Conservation (phyloP, 2,797 vertebrate species). For the Sebastes glaucus region DNA sequence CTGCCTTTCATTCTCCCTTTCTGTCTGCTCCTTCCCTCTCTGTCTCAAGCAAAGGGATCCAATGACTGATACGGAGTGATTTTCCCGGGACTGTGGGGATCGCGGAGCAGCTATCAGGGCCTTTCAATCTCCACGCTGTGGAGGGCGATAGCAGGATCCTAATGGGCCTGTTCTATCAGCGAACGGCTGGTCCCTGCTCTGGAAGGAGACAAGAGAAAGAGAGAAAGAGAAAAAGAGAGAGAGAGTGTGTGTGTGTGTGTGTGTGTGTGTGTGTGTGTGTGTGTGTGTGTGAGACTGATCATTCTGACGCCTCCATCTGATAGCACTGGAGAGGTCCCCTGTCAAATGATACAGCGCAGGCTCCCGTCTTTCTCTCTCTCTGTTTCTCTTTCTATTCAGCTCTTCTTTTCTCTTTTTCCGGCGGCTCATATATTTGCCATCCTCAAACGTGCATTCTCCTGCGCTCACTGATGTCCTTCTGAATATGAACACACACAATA, state of each 20-base stretch:
- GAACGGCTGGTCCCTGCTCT: slow-evolving; percentile 80
- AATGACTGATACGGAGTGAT: slow-evolving; percentile 88
- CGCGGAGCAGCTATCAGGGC: slow-evolving; percentile 85
- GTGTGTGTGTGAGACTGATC: slow-evolving; percentile 85
- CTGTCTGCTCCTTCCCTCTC: slow-evolving; percentile 59
- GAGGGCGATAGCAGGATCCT: slow-evolving; percentile 90
- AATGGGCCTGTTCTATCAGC: slow-evolving; percentile 95
- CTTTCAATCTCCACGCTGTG: slow-evolving; percentile 92
- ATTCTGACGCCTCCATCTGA: slow-evolving; percentile 88
- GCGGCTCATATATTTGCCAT: slow-evolving; percentile 2
- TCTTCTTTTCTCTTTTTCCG: slow-evolving; percentile 7
- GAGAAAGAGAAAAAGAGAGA: slow-evolving; percentile 24
- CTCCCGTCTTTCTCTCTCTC: slow-evolving; percentile 78
- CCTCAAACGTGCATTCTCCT: slow-evolving; percentile 6
- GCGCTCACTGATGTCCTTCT: not conserved
- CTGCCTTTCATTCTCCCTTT: slow-evolving; percentile 60
- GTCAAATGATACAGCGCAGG: slow-evolving; percentile 92
- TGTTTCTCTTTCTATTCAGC: slow-evolving; percentile 34
- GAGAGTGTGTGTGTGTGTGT: slow-evolving; percentile 63
- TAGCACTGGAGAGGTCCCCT: slow-evolving; percentile 87
- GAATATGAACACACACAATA: not conserved
- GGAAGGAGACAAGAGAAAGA: slow-evolving; percentile 70
- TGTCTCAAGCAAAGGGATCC: slow-evolving; percentile 87
- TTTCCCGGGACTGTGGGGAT: slow-evolving; percentile 87
- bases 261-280: slow-evolving; percentile 73